These are phyloP conservation scores for Henicopernis longicauda DNA, from an alignment of 2,113 vertebrate species.

Conservation along the genomic window DNA sequence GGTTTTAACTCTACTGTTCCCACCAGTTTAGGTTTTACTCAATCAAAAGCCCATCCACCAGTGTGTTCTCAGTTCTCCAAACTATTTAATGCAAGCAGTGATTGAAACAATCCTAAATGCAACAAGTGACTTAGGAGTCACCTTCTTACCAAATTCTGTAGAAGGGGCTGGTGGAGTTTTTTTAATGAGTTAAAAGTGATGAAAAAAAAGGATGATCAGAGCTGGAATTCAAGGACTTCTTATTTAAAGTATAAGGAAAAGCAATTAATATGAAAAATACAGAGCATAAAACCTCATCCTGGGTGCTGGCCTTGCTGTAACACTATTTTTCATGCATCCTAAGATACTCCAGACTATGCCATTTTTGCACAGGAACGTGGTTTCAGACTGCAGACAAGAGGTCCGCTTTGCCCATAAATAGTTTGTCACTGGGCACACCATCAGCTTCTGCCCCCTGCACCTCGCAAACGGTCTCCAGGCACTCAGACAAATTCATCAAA, in stretches of 20 bases:
- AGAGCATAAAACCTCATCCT: not conserved
- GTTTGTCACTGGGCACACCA: not conserved
- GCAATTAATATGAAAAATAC: not conserved
- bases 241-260: not conserved
- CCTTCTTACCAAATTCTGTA: not conserved
- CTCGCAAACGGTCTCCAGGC: not conserved
- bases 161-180: not conserved
- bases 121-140: not conserved
- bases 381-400: not conserved
- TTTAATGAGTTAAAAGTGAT: not conserved
- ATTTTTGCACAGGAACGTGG: not conserved
- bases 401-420: not conserved
- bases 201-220: not conserved
- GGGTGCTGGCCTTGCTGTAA: not conserved
- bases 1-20: not conserved
- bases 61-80: not conserved
- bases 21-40: not conserved
- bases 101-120: not conserved
- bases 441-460: not conserved
- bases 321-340: not conserved
- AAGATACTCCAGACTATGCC: not conserved
- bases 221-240: not conserved
- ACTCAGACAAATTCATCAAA: not conserved
- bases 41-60: not conserved
- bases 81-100: not conserved